These are phyloP conservation scores for Oceanodroma leucorhoa DNA, from an alignment of 2,797 vertebrate genomes.

Conservation along the genomic window DNA sequence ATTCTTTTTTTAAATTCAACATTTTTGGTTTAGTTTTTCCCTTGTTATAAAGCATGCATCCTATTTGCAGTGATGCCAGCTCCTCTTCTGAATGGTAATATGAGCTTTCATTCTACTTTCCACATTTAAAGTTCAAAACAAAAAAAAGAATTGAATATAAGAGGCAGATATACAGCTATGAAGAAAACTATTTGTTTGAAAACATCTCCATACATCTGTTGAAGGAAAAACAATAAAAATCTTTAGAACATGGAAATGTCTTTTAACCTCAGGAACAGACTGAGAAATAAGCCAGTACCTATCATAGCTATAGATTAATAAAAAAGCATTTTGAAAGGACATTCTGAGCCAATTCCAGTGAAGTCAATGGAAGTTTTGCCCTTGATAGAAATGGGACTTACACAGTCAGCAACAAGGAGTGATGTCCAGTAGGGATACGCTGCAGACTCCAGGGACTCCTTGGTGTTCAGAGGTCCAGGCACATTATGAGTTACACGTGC, in stretches of 20 bases:
- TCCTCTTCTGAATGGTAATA: neutral
- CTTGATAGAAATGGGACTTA: neutral
- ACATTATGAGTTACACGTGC: fast-evolving
- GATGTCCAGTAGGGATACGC: neutral
- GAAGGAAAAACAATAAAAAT: neutral
- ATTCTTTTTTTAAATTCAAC: neutral
- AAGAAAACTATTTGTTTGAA: neutral
- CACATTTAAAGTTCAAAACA: neutral
- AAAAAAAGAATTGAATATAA: neutral
- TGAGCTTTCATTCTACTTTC: neutral
- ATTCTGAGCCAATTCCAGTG: neutral
- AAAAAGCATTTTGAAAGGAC: neutral
- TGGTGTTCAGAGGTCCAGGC: fast-evolving
- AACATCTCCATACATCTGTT: neutral
- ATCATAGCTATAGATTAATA: neutral
- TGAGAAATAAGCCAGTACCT: neutral
- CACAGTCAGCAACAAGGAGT: neutral
- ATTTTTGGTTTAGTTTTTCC: neutral
- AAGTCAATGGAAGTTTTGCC: neutral
- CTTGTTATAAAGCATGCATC: neutral
- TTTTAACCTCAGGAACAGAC: neutral
- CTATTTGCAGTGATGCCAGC: neutral
- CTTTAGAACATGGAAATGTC: neutral
- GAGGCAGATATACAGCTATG: neutral
- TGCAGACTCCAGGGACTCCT: neutral